Evolutionary conservation across 2,113 vertebrate species (phyloP), one percentile per base, ranked within the genome.

Genomic region (Pimephales promelas): DNA sequence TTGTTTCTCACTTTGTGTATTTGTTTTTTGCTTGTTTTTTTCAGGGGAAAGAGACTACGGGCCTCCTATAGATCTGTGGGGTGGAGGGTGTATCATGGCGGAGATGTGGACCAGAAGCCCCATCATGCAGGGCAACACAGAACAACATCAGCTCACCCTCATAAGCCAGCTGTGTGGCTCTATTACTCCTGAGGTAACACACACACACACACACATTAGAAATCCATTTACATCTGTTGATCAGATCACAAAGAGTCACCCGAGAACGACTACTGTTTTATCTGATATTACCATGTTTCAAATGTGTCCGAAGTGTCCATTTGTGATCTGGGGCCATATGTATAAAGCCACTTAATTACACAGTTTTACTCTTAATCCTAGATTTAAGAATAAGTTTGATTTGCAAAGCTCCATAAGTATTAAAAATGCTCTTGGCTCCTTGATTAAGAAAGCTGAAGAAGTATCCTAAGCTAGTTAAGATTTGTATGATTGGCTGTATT

Each of bases 71-170:
- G 98, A 99, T 88, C 95, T 99, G 24, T 99, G 98, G 98, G 98
- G 98, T 0, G 98, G 90, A 0, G 98, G 98, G 68, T 99, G 98
- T 91, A 99, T 99, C 92, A 99, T 99, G 98, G 98, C 98, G 0
- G 98, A 99, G 91, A 99, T 99, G 98, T 99, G 98, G 98, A 99
- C 98, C 10, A 94, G 98, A 72, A 99, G 97, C 92, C 98, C 98
- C 49, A 99, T 99, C 92, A 99, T 99, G 98, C 98, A 99, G 90
- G 98, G 98, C 22, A 99, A 99, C 94, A 98, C 97, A 0, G 98
- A 99, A 82, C 98, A 99, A 90, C 98, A 99, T 90, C 98, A 99
- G 92, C 96, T 99, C 24, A 97, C 96, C 0, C 97, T 99, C 79
- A 99, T 99, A 93, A 99, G 98, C 91, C 98, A 99, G 92, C 96